Percentiles rank a stretch among this genome's conserved stretches.
Conservation (phyloP, 2,113 vertebrate genomes). For the Tupaia tana region DNA sequence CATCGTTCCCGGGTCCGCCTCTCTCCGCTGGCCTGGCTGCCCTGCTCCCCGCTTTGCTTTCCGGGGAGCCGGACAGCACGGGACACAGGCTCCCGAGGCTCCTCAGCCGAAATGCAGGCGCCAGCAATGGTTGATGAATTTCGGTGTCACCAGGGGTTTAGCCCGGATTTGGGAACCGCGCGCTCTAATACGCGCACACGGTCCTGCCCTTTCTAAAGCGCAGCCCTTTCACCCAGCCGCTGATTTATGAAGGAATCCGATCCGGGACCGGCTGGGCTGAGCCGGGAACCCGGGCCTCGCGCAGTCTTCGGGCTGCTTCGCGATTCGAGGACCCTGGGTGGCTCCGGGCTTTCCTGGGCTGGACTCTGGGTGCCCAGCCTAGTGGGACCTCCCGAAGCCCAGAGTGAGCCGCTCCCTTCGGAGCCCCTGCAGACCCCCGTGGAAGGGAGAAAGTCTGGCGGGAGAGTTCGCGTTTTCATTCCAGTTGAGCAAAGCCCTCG, state of each 20-base stretch:
- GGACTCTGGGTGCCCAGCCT: background rate
- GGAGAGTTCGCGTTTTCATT: background rate
- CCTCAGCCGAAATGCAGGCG: background rate
- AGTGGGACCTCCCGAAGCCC: background rate
- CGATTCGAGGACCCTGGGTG: background rate
- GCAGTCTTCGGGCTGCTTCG: background rate
- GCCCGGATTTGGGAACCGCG: conserved; percentile 81
- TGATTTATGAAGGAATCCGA: conserved; percentile 83
- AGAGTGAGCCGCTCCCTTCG: background rate
- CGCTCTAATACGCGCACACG: conserved; percentile 77
- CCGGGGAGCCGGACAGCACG: background rate
- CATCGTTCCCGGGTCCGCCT: background rate
- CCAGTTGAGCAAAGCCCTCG: background rate
- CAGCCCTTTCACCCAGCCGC: conserved; percentile 79
- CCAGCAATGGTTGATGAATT: conserved; percentile 78
- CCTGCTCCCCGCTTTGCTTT: background rate
- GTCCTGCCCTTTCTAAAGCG: conserved; percentile 77
- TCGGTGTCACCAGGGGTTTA: conserved; percentile 83
- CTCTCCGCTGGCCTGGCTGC: background rate
- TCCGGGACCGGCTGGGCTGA: conserved; percentile 62
- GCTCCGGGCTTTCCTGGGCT: background rate
- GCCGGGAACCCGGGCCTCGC: conserved; percentile 27
- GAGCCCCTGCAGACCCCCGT: background rate
- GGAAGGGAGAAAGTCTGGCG: background rate
- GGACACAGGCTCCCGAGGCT: background rate